Percentiles rank a stretch among this genome's conserved stretches.
Conservation (phyloP, 2,888 invertebrate species). For the Eulithis prunata region DNA sequence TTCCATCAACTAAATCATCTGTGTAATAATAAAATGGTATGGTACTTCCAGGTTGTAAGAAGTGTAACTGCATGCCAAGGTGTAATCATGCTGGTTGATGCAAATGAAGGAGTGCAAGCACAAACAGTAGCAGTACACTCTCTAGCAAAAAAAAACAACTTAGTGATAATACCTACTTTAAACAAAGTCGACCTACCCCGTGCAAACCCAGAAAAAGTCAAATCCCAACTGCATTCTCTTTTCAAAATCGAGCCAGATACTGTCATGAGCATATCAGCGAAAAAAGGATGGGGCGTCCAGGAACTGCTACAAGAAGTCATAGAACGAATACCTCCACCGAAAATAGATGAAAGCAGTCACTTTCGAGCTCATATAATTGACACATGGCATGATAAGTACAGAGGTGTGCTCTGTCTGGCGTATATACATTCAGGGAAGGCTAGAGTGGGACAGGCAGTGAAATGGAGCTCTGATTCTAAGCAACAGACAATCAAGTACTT, state of each 20-base stretch:
- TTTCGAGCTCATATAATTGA: constrained; percentile 95
- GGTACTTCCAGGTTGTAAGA: constrained; percentile 86
- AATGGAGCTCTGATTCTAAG: constrained; percentile 88
- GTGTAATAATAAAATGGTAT: too few species aligned
- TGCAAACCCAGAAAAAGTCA: constrained; percentile 93
- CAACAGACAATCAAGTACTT: constrained; percentile 91
- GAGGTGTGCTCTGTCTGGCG: constrained; percentile 91
- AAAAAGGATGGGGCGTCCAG: constrained; percentile 93
- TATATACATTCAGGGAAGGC: constrained; percentile 91
- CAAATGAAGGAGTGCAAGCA: constrained; percentile 97
- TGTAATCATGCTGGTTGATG: constrained; percentile 96
- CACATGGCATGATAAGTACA: constrained; percentile 95
- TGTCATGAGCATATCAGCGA: constrained; percentile 95
- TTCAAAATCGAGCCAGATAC: constrained; percentile 91
- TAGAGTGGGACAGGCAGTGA: constrained; percentile 89
- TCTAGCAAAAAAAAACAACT: constrained; percentile 92
- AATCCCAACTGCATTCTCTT: constrained; percentile 89
- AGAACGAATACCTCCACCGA: constrained; percentile 90
- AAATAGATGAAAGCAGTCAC: constrained; percentile 82
- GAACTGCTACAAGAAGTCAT: constrained; percentile 91
- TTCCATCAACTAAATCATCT: too few species aligned
- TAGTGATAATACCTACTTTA: constrained; percentile 94
- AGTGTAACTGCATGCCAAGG: constrained; percentile 97
- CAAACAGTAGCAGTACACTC: constrained; percentile 99
- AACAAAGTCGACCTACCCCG: constrained; percentile 98